Evolutionary conservation across 2,113 vertebrate genomes (phyloP).

Genomic region (Leuciscus idus): DNA sequence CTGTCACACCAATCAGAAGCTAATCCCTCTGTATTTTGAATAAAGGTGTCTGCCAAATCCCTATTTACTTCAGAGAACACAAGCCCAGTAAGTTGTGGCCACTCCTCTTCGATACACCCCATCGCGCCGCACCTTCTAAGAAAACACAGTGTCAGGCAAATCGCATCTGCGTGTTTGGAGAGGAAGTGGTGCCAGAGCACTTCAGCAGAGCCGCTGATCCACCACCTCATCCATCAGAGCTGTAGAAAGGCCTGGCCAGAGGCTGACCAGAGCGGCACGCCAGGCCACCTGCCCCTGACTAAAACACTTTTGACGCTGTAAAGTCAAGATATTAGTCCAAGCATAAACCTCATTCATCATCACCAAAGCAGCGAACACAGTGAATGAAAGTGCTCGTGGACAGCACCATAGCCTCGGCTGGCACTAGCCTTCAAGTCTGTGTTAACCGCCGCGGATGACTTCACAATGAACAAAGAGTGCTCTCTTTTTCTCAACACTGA

Average conservation of each 20-base stretch:
- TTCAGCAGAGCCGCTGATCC: constrained; percentile 31
- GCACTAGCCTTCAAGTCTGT: constrained; percentile 7
- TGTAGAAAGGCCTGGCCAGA: constrained; percentile 50
- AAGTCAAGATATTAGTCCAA: constrained; percentile 58
- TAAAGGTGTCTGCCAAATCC: neutral
- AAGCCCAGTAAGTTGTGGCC: neutral
- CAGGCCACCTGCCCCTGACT: constrained; percentile 23
- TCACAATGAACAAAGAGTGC: constrained; percentile 42
- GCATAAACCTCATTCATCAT: constrained; percentile 62
- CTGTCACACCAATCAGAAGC: neutral
- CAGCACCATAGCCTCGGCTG: constrained; percentile 56
- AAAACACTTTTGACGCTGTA: constrained; percentile 50
- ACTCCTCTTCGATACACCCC: constrained; percentile 17
- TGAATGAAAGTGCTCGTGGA: constrained; percentile 58
- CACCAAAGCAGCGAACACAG: constrained; percentile 41
- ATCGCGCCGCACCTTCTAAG: constrained; percentile 35
- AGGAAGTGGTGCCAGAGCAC: constrained; percentile 37
- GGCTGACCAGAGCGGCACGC: constrained; percentile 35
- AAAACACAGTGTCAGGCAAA: constrained; percentile 39
- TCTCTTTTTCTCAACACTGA: constrained; percentile 20
- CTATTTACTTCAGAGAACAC: constrained; percentile 27
- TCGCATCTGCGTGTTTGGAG: constrained; percentile 37
- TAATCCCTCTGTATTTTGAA: neutral
- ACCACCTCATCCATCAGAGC: constrained; percentile 54
- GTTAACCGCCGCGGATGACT: constrained; percentile 49